phyloP scores from a whole-genome alignment of 2,113 vertebrate genomes.

The Microtus ochrogaster region DNA sequence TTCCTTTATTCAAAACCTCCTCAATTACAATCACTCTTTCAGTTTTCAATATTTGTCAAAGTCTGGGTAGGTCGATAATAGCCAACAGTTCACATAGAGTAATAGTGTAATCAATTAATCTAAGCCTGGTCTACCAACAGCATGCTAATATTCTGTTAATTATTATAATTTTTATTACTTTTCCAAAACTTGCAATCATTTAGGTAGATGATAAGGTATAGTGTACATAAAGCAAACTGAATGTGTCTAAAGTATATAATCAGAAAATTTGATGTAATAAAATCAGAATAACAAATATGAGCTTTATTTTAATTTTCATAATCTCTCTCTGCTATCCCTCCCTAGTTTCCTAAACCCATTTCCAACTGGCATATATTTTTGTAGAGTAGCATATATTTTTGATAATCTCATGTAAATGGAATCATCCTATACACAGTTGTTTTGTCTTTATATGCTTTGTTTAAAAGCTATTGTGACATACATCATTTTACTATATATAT shows the following conservation, averaged over 20 bases:
- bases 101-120: neutral
- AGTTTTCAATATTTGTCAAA: constrained; percentile 12
- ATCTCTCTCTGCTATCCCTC: neutral
- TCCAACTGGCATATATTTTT: neutral
- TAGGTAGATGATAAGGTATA: neutral
- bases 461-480: neutral
- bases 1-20: neutral
- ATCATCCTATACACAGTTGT: neutral
- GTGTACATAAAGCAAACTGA: neutral
- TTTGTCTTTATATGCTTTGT: neutral
- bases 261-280: neutral
- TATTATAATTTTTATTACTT: neutral
- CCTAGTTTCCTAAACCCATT: too few species aligned
- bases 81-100: neutral
- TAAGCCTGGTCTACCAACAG: neutral
- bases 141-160: neutral
- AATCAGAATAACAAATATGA: neutral
- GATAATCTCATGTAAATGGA: neutral
- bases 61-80: neutral
- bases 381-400: neutral
- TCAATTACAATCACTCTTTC: neutral
- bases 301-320: neutral
- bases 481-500: neutral
- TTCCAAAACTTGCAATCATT: constrained; percentile 6
- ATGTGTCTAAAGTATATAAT: neutral